Evolutionary conservation across 1,140 invertebrate genomes (phyloP).

Genomic region (Drosophila bocqueti): DNA sequence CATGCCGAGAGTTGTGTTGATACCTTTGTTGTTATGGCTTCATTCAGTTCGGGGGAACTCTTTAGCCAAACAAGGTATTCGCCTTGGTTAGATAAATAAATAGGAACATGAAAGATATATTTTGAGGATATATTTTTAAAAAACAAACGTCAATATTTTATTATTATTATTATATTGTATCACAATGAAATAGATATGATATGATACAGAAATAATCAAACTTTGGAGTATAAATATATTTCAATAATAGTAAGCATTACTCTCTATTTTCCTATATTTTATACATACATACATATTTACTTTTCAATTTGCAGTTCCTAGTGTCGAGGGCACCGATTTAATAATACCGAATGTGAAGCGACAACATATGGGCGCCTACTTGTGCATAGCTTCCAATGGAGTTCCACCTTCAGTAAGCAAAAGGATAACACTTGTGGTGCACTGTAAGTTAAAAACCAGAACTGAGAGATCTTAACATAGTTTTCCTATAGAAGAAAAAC

Average conservation of each 20-base stretch:
- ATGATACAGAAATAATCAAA: too few species aligned
- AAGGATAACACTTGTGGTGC: slow-evolving; percentile 93
- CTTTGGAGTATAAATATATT: too few species aligned
- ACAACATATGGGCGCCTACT: slow-evolving; percentile 94
- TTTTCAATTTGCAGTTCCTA: slow-evolving; percentile 85
- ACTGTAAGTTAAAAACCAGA: slow-evolving; percentile 88
- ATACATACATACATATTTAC: slow-evolving; percentile 60
- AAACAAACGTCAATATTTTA: background rate
- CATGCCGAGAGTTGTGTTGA: slow-evolving; percentile 54
- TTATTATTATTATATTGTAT: too few species aligned
- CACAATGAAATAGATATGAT: too few species aligned
- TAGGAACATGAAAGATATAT: background rate
- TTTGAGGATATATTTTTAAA: background rate
- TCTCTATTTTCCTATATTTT: slow-evolving; percentile 55
- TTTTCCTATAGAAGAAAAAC: background rate
- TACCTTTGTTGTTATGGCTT: slow-evolving; percentile 45
- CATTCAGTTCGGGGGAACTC: slow-evolving; percentile 11
- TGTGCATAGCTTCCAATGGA: slow-evolving; percentile 95
- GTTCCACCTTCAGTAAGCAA: slow-evolving; percentile 95
- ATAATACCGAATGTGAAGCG: slow-evolving; percentile 93
- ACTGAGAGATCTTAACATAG: too few species aligned
- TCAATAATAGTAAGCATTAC: background rate
- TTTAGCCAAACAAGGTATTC: background rate
- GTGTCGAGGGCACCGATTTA: slow-evolving; percentile 90
- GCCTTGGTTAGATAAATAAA: background rate